Evolutionary conservation across 2,797 vertebrate species (phyloP), one percentile per base, ranked within the genome.

Genomic region (Hirundo rustica): DNA sequence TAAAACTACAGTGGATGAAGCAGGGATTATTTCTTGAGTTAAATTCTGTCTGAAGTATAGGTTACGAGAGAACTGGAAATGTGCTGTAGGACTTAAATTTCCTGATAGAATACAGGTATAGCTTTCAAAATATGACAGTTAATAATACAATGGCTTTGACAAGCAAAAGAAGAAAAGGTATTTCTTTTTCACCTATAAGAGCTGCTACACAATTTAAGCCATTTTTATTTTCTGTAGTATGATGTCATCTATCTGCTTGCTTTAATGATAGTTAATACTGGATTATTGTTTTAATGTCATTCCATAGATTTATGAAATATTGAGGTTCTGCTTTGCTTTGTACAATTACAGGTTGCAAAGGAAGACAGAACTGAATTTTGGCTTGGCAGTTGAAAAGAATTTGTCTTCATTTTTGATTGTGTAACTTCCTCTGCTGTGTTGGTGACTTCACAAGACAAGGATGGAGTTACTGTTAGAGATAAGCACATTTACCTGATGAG

Each of bases 21-120:
- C 22, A 62, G 64, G 71, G 64, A 92, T 89, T 95, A 93, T 62
- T 85, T 90, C 75, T 68, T 51, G 77, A 88, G 51, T 74, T 82
- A 92, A 91, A 85, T 85, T 80, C 53, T 77, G 9, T 36, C 73
- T 84, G 70, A 86, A 88, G 54, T 74, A 26, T 23, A 65, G 45
- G 73, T 74, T 92, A 42, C 23, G 53, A 86, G 68, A 86, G 48
- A 88, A 71, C 55, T 65, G 34, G 23, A 85, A 89, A 72, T 78
- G 34, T 12, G 78, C 45, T 26, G 40, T 38, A 85, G 47, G 23
- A 88, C 61, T 76, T 88, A 30, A 50, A 65, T 44, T 60, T 75
- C 16, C 16, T n/a, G n/a, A 78, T 2, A 78, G 74, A 70, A 78
- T 54, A 79, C 12, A 71, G 29, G 23, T 38, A 44, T 5, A 65